Conservation (phyloP, 2,888 invertebrate species). For the Campoplex nolae region DNA sequence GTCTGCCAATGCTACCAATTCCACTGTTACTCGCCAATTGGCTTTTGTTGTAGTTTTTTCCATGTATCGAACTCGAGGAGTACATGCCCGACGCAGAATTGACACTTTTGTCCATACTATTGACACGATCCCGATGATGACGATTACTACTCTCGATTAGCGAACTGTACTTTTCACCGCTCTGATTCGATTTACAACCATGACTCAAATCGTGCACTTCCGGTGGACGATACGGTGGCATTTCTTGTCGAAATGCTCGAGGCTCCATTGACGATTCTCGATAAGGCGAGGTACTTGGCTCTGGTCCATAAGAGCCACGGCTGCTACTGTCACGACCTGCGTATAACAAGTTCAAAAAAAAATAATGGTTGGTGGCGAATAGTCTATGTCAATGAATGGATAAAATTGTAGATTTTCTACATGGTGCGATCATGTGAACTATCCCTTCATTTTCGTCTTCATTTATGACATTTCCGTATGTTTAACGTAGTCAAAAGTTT, state of each 20-base stretch:
- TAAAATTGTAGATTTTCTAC: background rate
- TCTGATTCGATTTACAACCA: constrained; percentile 75
- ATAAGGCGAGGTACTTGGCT: constrained; percentile 82
- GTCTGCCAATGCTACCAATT: constrained; percentile 78
- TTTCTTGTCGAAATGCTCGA: constrained; percentile 79
- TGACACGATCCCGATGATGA: constrained; percentile 80
- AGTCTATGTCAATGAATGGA: background rate
- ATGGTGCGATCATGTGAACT: background rate
- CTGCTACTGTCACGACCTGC: constrained; percentile 80
- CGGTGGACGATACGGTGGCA: constrained; percentile 80
- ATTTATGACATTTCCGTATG: background rate
- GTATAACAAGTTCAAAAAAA: background rate
- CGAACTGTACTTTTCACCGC: constrained; percentile 80
- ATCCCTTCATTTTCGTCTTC: background rate
- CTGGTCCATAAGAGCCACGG: constrained; percentile 80
- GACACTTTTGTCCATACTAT: constrained; percentile 81
- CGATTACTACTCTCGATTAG: constrained; percentile 78
- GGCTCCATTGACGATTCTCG: constrained; percentile 81
- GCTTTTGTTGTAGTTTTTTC: constrained; percentile 77
- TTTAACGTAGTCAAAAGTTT: background rate
- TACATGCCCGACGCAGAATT: constrained; percentile 78
- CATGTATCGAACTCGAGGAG: constrained; percentile 77
- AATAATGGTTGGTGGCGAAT: background rate
- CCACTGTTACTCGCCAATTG: constrained; percentile 70
- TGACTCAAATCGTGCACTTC: constrained; percentile 77